Evolutionary conservation across 2,113 vertebrate genomes (phyloP).

Genomic region (Xiphophorus couchianus): DNA sequence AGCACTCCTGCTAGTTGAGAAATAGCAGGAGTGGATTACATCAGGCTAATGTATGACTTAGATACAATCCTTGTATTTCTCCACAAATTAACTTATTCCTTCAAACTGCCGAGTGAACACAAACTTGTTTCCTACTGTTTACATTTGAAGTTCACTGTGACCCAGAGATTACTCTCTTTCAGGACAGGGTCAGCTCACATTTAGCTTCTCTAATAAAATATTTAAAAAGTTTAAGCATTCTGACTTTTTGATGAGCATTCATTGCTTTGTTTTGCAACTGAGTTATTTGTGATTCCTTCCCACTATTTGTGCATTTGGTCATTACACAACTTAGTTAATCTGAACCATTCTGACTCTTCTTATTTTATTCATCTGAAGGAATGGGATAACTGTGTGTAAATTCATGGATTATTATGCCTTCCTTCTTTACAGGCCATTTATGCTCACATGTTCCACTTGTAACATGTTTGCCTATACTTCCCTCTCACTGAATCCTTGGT

Average conservation of each 20-base stretch:
- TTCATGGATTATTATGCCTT: constrained; percentile 25
- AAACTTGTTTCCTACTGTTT: background rate
- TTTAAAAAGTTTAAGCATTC: background rate
- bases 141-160: constrained; percentile 10
- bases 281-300: background rate
- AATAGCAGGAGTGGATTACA: background rate
- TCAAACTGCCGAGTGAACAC: background rate
- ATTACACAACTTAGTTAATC: background rate
- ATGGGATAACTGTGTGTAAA: background rate
- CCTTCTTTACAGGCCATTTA: background rate
- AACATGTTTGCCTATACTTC: constrained; percentile 37
- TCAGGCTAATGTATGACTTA: background rate
- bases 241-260: background rate
- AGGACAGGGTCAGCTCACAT: background rate
- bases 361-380: background rate
- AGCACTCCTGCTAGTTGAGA: no score
- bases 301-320: background rate
- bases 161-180: constrained; percentile 9
- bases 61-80: background rate
- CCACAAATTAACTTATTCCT: background rate
- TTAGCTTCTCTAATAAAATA: background rate
- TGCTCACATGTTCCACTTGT: constrained; percentile 32
- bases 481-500: constrained; percentile 24
- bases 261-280: background rate
- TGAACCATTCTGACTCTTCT: rapidly evolving